Evolutionary conservation across 2,888 invertebrate genomes (phyloP).

Genomic region (Nysson spinosus): DNA sequence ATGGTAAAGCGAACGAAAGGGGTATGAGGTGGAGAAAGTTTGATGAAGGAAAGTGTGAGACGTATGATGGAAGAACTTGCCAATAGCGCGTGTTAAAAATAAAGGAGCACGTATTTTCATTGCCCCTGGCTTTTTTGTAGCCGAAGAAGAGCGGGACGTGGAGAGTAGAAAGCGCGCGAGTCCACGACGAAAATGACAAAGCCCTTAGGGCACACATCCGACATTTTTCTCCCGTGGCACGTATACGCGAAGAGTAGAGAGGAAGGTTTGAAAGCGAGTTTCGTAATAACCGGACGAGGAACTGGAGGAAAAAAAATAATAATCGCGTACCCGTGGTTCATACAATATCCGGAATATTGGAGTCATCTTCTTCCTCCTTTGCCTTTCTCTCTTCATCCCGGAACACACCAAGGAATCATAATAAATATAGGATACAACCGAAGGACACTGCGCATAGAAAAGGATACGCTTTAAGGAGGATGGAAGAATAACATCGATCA

Average conservation of each 20-base stretch:
- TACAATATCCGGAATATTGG: slow-evolving; percentile 64
- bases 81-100: slow-evolving; percentile 48
- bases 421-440: slow-evolving; percentile 40
- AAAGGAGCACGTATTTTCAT: slow-evolving; percentile 53
- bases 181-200: slow-evolving; percentile 69
- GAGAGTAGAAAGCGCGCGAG: slow-evolving; percentile 57
- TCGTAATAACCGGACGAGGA: slow-evolving; percentile 62
- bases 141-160: slow-evolving; percentile 30
- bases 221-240: slow-evolving; percentile 56
- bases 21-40: not conserved
- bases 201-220: slow-evolving; percentile 62
- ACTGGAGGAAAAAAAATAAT: slow-evolving; percentile 44
- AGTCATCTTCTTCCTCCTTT: too few species aligned
- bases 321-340: slow-evolving; percentile 56
- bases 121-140: slow-evolving; percentile 41
- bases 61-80: slow-evolving; percentile 26
- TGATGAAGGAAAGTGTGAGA: not conserved
- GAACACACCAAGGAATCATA: slow-evolving; percentile 45
- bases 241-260: slow-evolving; percentile 37
- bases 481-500: slow-evolving; percentile 42
- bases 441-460: slow-evolving; percentile 34
- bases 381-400: too few species aligned
- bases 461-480: too few species aligned
- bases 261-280: slow-evolving; percentile 60
- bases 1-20: not conserved